These are phyloP conservation scores for Rutilus rutilus DNA, from an alignment of 2,113 vertebrate species.

Conservation along the genomic window DNA sequence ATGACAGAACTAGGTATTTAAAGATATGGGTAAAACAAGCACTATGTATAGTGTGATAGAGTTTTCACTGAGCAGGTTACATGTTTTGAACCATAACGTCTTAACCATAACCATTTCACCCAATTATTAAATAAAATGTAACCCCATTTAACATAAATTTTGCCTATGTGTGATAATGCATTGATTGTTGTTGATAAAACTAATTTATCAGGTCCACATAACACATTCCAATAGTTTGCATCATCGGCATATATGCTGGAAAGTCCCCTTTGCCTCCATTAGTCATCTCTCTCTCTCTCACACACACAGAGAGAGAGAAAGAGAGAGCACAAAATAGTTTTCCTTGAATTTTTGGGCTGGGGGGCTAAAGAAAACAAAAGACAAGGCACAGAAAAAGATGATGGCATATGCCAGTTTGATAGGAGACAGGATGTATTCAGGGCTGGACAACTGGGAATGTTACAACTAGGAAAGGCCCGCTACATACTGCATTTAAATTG, in stretches of 20 bases:
- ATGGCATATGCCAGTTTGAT: neutral
- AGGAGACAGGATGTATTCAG: neutral
- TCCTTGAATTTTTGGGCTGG: neutral
- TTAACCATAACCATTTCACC: too few relatives aligned
- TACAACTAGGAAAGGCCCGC: neutral
- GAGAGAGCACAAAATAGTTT: neutral
- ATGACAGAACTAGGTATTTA: too few relatives aligned
- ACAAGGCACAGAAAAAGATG: neutral
- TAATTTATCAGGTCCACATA: neutral
- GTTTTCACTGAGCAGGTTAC: neutral
- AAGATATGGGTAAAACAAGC: too few relatives aligned
- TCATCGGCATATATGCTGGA: neutral
- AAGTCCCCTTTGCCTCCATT: neutral
- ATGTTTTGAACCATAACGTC: neutral
- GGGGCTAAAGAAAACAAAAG: neutral
- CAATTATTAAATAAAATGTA: neutral
- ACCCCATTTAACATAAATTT: neutral
- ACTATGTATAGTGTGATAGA: too few relatives aligned
- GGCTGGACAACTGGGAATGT: neutral
- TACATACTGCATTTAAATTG: neutral
- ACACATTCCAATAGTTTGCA: slow-evolving; percentile 14
- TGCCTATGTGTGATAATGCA: slow-evolving; percentile 9
- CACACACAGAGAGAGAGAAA: too few relatives aligned
- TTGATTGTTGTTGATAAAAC: neutral
- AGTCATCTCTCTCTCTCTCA: neutral